Evolutionary conservation across 2,797 vertebrate species (phyloP), one percentile per base, ranked within the genome.

Genomic region (Neomorphus geoffroyi): DNA sequence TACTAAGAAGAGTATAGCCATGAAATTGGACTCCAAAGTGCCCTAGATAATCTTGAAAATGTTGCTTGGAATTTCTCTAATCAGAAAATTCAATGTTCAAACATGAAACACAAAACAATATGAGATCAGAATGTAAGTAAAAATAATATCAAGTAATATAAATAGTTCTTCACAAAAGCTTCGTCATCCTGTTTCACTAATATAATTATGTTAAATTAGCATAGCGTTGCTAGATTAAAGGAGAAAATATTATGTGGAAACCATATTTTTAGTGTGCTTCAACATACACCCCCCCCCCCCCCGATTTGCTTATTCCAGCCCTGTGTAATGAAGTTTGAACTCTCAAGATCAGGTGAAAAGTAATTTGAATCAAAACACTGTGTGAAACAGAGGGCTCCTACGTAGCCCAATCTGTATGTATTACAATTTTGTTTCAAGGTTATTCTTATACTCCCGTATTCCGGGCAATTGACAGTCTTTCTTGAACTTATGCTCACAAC

Each of bases 221-320:
- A 41, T 65, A 35, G 14, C 21, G 23, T 27, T 67, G 56, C 61
- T 61, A 79, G 65, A 66, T 83, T 41, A 79, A 81, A 75, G 71
- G 26, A 88, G 51, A 54, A 15, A 53, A 10, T 18, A 27, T 45
- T 66, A n/a, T 41, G 46, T 50, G 35, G 79, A 53, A 89, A 30
- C 8, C 35, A 46, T 10, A 43, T 69, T 79, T 69, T 85, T 8
- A 77, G n/a, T n/a, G 39, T 41, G 37, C 14, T 87, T 65, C 37
- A 13, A 13, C 13, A 43, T 0, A 6, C 15, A 2, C n/a, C n/a
- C n/a, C n/a, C n/a, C n/a, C n/a, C n/a, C 1, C 13, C 23, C 22
- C 26, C 9, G 41, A 27, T 70, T n/a, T 80, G 9, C 26, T 2
- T 5, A 32, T 70, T 46, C 51, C 67, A 81, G 1, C n/a, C 39